phyloP scores from a whole-genome alignment of 2,797 vertebrate species.

The Eulemur coronatus region DNA sequence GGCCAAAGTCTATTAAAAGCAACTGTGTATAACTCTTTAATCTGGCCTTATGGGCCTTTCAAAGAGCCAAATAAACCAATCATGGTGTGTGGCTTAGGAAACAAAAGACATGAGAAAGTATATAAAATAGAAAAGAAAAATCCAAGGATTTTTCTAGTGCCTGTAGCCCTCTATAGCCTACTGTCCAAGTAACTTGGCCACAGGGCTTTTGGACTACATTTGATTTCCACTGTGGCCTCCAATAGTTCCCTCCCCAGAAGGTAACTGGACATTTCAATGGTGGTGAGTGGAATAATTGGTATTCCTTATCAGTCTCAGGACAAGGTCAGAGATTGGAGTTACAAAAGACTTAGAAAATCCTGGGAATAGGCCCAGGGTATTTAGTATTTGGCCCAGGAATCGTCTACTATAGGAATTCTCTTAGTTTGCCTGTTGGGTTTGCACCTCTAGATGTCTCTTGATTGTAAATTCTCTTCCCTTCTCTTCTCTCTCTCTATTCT shows the following conservation, averaged over 20 bases:
- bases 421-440: background rate
- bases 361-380: background rate
- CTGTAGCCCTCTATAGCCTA: background rate
- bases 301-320: background rate
- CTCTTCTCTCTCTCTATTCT: background rate
- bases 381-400: background rate
- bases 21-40: background rate
- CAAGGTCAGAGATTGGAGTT: background rate
- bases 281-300: background rate
- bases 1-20: background rate
- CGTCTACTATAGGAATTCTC: background rate
- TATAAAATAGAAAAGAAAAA: background rate
- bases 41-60: background rate
- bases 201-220: background rate
- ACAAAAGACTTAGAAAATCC: background rate
- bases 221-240: background rate
- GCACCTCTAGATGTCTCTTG: background rate
- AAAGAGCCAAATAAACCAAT: conserved; percentile 1
- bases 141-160: background rate
- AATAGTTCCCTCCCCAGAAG: background rate
- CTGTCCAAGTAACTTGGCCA: background rate
- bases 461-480: background rate
- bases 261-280: background rate
- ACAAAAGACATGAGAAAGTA: background rate
- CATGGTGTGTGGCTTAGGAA: background rate